Conservation (phyloP, 2,797 vertebrate species). For the Erpetoichthys calabaricus region DNA sequence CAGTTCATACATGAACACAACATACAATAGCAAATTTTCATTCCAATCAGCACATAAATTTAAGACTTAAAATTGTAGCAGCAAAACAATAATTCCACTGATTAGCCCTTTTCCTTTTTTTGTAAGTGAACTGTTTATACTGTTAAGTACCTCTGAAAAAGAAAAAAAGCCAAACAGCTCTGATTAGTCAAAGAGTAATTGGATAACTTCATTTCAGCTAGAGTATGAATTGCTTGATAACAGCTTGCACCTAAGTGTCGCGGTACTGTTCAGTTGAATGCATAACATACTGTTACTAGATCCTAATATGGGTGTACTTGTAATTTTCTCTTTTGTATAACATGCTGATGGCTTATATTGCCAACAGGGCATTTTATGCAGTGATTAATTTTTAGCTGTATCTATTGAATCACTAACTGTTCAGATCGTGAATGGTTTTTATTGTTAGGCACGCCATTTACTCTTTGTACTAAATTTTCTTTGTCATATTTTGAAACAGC, state of each 20-base stretch:
- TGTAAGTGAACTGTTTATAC: slow-evolving; percentile 99
- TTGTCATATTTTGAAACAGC: too few species aligned
- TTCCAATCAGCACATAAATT: slow-evolving; percentile 97
- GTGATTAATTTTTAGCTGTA: too few species aligned
- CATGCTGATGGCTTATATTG: too few species aligned
- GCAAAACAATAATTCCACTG: slow-evolving; percentile 99
- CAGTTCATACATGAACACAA: slow-evolving; percentile 41
- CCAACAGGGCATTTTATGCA: too few species aligned
- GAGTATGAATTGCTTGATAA: slow-evolving; percentile 91
- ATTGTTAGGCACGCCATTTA: too few species aligned
- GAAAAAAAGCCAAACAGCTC: slow-evolving; percentile 98
- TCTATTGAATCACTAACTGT: too few species aligned
- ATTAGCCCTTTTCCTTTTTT: slow-evolving; percentile 99
- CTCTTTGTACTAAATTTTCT: too few species aligned
- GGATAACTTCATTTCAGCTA: slow-evolving; percentile 98
- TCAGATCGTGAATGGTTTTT: too few species aligned
- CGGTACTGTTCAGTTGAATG: slow-evolving; percentile 76
- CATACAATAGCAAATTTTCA: slow-evolving; percentile 81
- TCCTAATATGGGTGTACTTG: slow-evolving; percentile 41
- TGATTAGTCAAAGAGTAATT: slow-evolving; percentile 99
- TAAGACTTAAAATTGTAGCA: slow-evolving; percentile 98
- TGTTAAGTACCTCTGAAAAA: slow-evolving; percentile 99
- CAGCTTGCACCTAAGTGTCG: slow-evolving; percentile 86
- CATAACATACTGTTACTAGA: slow-evolving; percentile 67
- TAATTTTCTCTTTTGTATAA: slow-evolving; percentile 2